Conservation (phyloP, 2,888 invertebrate genomes). For the Omphaloscelis lunosa region DNA sequence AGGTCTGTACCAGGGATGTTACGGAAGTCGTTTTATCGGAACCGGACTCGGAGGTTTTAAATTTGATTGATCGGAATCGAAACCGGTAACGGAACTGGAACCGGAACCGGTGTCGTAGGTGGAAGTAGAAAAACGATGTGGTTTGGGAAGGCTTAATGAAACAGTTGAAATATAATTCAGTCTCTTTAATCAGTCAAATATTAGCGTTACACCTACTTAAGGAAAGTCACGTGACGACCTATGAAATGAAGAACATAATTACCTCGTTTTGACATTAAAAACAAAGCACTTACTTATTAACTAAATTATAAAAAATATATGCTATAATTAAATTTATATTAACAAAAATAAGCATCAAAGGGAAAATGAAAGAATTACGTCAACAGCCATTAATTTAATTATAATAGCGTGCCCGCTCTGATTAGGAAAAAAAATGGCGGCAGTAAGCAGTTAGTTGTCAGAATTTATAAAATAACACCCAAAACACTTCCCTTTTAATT, state of each 20-base stretch:
- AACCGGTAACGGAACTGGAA: too few relatives aligned
- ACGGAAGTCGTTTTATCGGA: too few relatives aligned
- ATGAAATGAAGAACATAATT: neutral
- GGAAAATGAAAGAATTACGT: conserved; percentile 45
- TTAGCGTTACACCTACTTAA: neutral
- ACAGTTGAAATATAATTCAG: too few relatives aligned
- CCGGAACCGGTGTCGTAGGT: too few relatives aligned
- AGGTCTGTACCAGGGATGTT: too few relatives aligned
- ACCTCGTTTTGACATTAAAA: conserved; percentile 16
- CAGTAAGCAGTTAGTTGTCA: conserved; percentile 1
- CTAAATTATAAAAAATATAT: neutral
- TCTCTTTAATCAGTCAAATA: too few relatives aligned
- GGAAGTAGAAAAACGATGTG: too few relatives aligned
- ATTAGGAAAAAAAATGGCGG: conserved; percentile 45
- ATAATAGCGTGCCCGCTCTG: conserved; percentile 56
- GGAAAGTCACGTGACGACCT: conserved; percentile 4
- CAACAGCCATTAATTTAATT: conserved; percentile 57
- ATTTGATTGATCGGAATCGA: too few relatives aligned
- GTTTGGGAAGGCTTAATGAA: too few relatives aligned
- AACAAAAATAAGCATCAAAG: conserved; percentile 1
- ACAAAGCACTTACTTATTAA: neutral
- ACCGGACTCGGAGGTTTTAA: too few relatives aligned
- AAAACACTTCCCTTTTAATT: conserved; percentile 27
- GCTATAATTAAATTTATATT: conserved; percentile 28
- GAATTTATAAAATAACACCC: conserved; percentile 22